These are phyloP conservation scores for Phyllotreta striolata DNA, from an alignment of 2,888 invertebrate species.

Conservation along the genomic window DNA sequence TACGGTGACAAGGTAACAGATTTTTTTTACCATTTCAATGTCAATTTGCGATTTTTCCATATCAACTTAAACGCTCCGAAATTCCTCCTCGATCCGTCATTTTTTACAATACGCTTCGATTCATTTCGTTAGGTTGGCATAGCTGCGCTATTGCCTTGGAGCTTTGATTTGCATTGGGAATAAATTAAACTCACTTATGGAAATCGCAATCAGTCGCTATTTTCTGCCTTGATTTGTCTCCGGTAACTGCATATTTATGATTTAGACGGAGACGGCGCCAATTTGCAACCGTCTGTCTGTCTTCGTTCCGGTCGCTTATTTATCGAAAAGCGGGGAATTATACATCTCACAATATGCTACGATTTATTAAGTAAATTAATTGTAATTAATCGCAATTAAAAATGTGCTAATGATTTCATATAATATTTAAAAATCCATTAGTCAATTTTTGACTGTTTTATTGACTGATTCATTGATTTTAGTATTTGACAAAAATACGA, in stretches of 20 bases:
- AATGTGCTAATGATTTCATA: too few species aligned
- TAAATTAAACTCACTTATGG: constrained; percentile 53
- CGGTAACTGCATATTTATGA: constrained; percentile 50
- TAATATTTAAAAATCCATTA: too few species aligned
- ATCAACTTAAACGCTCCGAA: constrained; percentile 21
- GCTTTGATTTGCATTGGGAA: constrained; percentile 50
- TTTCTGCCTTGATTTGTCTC: constrained; percentile 47
- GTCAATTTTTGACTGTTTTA: too few species aligned
- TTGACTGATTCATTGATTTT: too few species aligned
- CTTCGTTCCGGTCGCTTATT: background rate
- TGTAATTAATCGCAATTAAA: too few species aligned
- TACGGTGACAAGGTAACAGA: too few species aligned
- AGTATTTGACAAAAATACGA: too few species aligned
- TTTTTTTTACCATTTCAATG: background rate
- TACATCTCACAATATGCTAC: too few species aligned
- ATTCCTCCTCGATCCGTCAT: constrained; percentile 27
- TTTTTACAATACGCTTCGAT: constrained; percentile 42
- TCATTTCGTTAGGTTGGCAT: constrained; percentile 41
- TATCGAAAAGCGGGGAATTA: too few species aligned
- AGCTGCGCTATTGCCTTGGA: constrained; percentile 43
- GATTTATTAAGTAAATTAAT: too few species aligned
- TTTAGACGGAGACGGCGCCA: constrained; percentile 32
- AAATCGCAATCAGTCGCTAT: constrained; percentile 52
- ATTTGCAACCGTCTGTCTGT: background rate
- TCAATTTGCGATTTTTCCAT: constrained; percentile 12